A percentile compares a stretch with the other conserved stretches of the same genome.
Evolutionary conservation across 2,888 invertebrate species (phyloP).

Genomic region (Catocala nupta): DNA sequence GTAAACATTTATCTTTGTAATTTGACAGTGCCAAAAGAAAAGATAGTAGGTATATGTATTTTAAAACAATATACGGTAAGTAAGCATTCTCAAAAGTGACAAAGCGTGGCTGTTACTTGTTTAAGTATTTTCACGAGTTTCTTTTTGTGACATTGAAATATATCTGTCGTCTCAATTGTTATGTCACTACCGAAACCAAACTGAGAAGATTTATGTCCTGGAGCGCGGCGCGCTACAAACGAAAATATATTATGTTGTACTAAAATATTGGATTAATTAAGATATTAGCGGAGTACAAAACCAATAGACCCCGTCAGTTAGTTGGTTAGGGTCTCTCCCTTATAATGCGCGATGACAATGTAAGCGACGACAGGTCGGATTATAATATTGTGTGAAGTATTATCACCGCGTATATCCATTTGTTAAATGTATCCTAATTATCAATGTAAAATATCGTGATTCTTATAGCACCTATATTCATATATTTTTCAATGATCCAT

Average conservation of each 20-base stretch:
- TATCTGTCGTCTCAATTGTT: constrained; percentile 20
- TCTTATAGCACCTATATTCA: too few species aligned
- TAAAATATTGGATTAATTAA: constrained; percentile 34
- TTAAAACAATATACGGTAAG: constrained; percentile 28
- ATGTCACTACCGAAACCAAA: constrained; percentile 17
- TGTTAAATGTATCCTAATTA: neutral
- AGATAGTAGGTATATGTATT: constrained; percentile 20
- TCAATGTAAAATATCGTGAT: too few species aligned
- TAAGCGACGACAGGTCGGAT: constrained; percentile 67
- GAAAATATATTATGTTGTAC: constrained; percentile 16
- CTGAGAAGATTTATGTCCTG: neutral
- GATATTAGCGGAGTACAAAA: constrained; percentile 37
- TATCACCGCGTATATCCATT: constrained; percentile 35
- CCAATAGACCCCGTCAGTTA: constrained; percentile 30
- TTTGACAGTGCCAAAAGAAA: constrained; percentile 20
- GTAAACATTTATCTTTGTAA: constrained; percentile 36
- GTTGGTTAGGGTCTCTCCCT: constrained; percentile 56
- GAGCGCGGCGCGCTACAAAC: constrained; percentile 7
- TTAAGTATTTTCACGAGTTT: constrained; percentile 27
- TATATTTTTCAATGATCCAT: neutral
- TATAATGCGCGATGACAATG: constrained; percentile 51
- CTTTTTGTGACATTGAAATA: constrained; percentile 31
- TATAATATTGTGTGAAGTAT: constrained; percentile 58
- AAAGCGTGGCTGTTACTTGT: constrained; percentile 12
- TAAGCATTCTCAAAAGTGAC: constrained; percentile 21